Evolutionary conservation across 1,140 invertebrate genomes (phyloP).

Genomic region (Drosophila azteca): DNA sequence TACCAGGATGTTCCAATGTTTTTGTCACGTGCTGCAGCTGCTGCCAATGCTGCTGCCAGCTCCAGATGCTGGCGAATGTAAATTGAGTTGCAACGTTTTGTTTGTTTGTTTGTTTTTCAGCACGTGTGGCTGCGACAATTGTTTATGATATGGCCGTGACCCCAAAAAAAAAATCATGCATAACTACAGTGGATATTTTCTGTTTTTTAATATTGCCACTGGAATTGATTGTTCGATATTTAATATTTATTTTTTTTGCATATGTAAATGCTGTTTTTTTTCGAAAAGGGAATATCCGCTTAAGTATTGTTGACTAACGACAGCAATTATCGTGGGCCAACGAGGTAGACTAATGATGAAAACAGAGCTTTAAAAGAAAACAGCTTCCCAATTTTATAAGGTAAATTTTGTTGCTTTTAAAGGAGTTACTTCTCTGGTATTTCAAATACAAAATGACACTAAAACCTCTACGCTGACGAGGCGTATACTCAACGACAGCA

Average conservation of each 20-base stretch:
- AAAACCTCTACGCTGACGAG: too few relatives aligned
- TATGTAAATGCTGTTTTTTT: slow-evolving; percentile 9
- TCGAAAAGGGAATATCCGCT: background rate
- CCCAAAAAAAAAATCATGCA: slow-evolving; percentile 8
- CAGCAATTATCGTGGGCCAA: slow-evolving; percentile 20
- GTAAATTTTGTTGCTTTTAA: too few relatives aligned
- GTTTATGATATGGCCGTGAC: slow-evolving; percentile 43
- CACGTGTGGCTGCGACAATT: slow-evolving; percentile 66
- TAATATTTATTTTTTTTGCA: background rate
- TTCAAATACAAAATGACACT: too few relatives aligned
- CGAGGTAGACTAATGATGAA: slow-evolving; percentile 20
- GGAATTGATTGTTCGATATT: background rate
- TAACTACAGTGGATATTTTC: slow-evolving; percentile 14
- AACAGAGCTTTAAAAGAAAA: background rate
- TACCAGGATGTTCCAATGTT: slow-evolving; percentile 49
- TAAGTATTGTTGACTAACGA: slow-evolving; percentile 34
- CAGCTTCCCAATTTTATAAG: background rate
- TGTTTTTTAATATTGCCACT: slow-evolving; percentile 13
- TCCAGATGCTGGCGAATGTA: slow-evolving; percentile 30
- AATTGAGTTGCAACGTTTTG: slow-evolving; percentile 68
- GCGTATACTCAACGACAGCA: too few relatives aligned
- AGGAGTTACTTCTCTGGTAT: too few relatives aligned
- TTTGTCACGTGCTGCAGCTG: slow-evolving; percentile 71
- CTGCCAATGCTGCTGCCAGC: slow-evolving; percentile 41
- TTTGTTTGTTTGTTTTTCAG: slow-evolving; percentile 72